Evolutionary conservation across 1,140 invertebrate species (phyloP), one percentile per base, ranked within the genome.

Genomic region (Heliconius congener): DNA sequence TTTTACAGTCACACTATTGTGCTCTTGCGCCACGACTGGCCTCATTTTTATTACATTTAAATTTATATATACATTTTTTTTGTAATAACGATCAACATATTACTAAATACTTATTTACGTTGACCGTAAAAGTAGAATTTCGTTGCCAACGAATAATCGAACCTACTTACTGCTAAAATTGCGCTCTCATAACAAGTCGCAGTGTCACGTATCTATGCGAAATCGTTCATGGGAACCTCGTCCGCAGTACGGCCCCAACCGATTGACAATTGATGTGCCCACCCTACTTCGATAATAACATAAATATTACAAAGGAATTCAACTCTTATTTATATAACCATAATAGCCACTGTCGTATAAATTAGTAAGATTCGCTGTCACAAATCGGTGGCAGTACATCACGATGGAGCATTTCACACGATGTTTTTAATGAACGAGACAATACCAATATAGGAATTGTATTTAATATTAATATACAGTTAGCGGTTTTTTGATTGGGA

Each of bases 371-470:
- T 8, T 72, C 11, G 18, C 27, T 34, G 27, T 39, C 23, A 71
- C 50, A 55, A 11, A 50, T 74, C 0, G 70, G 34, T 13, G 46
- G 46, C 27, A 18, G 85, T 84, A 85, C 84, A 83, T 87, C 88
- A 88, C 86, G 89, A 87, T 89, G 79, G 71, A 80, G 85, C 79
- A 84, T 90, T 91, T 81, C 90, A 89, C 90, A 91, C 90, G 90
- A 82, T 82, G 84, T 86, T 82, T 74, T 74, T 71, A 81, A 78
- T 81, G 76, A 74, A 74, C 57, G 72, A 75, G 71, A 83, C 79
- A 82, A 82, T 82, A 73, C 78, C 73, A 76, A 83, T 83, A 52
- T 52, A 52, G 18, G 50, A 1, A 83, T 81, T 83, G 79, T 80
- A 79, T 83, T 79, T 71, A 50, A 81, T 78, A 81, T 81, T 78